Percentiles rank a stretch among this genome's conserved stretches.
These are phyloP conservation scores for Sebastiscus albofasciatus DNA, from an alignment of 2,797 vertebrate species.

Conservation along the genomic window DNA sequence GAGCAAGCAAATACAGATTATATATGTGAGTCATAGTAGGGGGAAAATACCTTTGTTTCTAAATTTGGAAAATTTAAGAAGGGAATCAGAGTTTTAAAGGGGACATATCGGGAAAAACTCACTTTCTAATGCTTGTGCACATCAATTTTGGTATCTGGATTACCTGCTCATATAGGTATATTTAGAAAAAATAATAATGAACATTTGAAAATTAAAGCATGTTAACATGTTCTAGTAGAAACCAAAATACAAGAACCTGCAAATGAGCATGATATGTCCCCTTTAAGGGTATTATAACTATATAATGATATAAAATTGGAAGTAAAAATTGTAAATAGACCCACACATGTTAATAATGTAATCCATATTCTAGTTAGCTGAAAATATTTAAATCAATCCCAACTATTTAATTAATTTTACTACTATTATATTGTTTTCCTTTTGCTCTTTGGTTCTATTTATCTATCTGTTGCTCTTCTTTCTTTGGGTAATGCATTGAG, in stretches of 20 bases:
- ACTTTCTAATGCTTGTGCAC: no score
- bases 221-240: neutral
- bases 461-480: neutral
- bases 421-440: neutral
- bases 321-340: neutral
- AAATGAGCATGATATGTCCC: fast-evolving
- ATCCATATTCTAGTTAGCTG: neutral
- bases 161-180: fast-evolving
- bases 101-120: no score
- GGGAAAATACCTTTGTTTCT: neutral
- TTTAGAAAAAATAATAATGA: no score
- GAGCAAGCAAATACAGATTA: neutral
- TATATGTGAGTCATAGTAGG: fast-evolving
- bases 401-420: neutral
- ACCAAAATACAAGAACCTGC: neutral
- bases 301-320: neutral
- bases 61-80: neutral
- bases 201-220: neutral
- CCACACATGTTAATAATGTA: neutral
- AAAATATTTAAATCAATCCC: neutral
- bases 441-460: neutral
- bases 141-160: no score
- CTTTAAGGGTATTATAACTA: neutral
- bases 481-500: neutral
- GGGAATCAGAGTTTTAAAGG: neutral